Evolutionary conservation across 2,888 invertebrate species (phyloP), one percentile per base, ranked within the genome.

Genomic region (Pachymerium ferrugineum): DNA sequence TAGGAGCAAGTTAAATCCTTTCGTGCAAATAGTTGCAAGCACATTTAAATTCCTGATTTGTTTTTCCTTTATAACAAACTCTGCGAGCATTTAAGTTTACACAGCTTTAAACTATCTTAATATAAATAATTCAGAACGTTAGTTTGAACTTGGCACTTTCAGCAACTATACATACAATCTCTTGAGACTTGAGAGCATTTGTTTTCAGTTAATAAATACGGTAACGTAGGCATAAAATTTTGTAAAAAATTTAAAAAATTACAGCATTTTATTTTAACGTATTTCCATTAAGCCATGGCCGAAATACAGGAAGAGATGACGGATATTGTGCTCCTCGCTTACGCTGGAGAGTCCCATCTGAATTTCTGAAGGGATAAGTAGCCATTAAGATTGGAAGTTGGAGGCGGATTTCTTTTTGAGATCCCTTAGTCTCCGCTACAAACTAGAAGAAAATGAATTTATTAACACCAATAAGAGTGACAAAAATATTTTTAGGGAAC

Each of bases 241-340:
- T 14, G 8, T 16, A 16, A 4, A n/a, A 3, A 47, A 22, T 47
- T 47, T 16, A 8, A 16, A 42, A 42, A 42, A 6, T 42, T 16
- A 14, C 19, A 1, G 19, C 47, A 47, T 47, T n/a, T 69, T 25
- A 72, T 12, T 38, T 72, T 25, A 42, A 4, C 28, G 70, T 72
- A 25, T 72, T 30, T 25, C 77, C 74, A 33, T 78, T 77, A 16
- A 79, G 69, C 79, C 79, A 79, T 72, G 95, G 93, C 77, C 95
- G 86, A 84, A 94, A 94, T 78, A 94, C 91, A 68, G 95, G 95
- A 81, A 95, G 84, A 67, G 93, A 93, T 77, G 92, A 91, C 73
- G 95, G 95, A 84, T 94, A 95, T 84, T 94, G 93, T n/a, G 93
- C 92, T 78, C 93, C 92, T 33, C 90, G 88, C 80, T 91, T 91